These are phyloP conservation scores for Drosophila arawakana DNA, from an alignment of 1,140 invertebrate genomes.

Conservation along the genomic window DNA sequence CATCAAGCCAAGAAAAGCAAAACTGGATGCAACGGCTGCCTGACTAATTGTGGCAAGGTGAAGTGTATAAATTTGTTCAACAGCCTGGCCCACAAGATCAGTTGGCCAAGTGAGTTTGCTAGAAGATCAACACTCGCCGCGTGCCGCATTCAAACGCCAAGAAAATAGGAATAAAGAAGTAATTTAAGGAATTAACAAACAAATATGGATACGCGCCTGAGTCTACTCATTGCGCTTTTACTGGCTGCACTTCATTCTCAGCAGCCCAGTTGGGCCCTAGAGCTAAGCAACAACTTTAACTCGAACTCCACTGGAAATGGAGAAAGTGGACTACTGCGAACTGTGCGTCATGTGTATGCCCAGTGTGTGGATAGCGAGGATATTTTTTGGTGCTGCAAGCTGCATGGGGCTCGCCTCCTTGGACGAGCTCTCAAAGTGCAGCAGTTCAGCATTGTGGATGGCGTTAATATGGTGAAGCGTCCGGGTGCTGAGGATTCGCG, in stretches of 20 bases:
- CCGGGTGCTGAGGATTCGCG: conserved; percentile 73
- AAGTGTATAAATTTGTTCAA: conserved; percentile 83
- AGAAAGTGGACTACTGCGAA: conserved; percentile 68
- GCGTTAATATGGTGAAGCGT: conserved; percentile 85
- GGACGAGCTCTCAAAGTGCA: conserved; percentile 88
- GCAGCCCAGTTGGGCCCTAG: conserved; percentile 38
- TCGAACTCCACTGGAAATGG: conserved; percentile 8
- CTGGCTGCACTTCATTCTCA: conserved; percentile 43
- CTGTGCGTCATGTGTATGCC: conserved; percentile 86
- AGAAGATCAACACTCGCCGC: conserved; percentile 36
- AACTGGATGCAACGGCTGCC: conserved; percentile 73
- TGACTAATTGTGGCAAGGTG: conserved; percentile 80
- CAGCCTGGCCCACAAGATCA: conserved; percentile 76
- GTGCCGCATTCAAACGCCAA: neutral
- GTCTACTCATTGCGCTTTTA: conserved; percentile 63
- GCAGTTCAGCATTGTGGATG: conserved; percentile 87
- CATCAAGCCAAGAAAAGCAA: conserved; percentile 54
- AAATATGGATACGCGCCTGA: conserved; percentile 69
- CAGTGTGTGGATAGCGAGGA: conserved; percentile 87
- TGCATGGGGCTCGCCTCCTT: conserved; percentile 87
- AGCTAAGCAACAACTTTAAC: conserved; percentile 16
- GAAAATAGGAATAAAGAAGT: conserved; percentile 14
- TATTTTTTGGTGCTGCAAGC: conserved; percentile 88
- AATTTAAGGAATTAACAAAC: conserved; percentile 26
- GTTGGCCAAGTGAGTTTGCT: conserved; percentile 71